Evolutionary conservation across 2,113 vertebrate species (phyloP).

Genomic region (Catharus bicknelli): DNA sequence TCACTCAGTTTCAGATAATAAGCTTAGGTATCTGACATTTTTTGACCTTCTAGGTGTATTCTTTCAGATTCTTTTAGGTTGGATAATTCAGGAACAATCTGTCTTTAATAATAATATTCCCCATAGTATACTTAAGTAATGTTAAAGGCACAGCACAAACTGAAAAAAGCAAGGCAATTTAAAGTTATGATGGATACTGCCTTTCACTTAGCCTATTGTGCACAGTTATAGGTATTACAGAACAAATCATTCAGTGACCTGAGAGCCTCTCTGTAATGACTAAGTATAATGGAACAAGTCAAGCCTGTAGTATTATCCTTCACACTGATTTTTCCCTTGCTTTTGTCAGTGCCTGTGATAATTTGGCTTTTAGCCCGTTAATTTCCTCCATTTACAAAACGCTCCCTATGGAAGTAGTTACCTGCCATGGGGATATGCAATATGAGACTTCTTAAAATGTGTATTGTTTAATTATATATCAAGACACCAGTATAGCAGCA

Average conservation of each 20-base stretch:
- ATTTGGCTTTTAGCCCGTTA: neutral
- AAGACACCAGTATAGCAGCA: neutral
- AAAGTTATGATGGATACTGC: slow-evolving; percentile 30
- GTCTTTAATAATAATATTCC: slow-evolving; percentile 34
- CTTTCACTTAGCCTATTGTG: slow-evolving; percentile 32
- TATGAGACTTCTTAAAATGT: slow-evolving; percentile 5
- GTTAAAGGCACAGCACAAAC: slow-evolving; percentile 6
- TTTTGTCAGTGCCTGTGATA: slow-evolving; percentile 51
- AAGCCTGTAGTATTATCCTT: slow-evolving; percentile 49
- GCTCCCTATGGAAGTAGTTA: neutral
- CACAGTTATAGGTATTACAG: slow-evolving; percentile 35
- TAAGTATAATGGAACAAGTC: slow-evolving; percentile 49
- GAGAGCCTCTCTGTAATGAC: slow-evolving; percentile 25
- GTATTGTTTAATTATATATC: slow-evolving; percentile 22
- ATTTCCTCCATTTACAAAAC: neutral
- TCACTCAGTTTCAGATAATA: slow-evolving; percentile 11
- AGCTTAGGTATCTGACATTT: neutral
- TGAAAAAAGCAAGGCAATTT: slow-evolving; percentile 44
- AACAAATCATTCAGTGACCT: slow-evolving; percentile 28
- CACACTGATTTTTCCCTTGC: slow-evolving; percentile 2
- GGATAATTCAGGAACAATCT: slow-evolving; percentile 16
- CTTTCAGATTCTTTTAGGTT: neutral
- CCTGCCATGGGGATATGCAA: neutral
- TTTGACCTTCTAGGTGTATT: neutral
- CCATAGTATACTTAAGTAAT: neutral